Evolutionary conservation across 64 coral and sea anemone genomes (phyloP), one percentile per base, ranked within the genome.

Genomic region (Catalaphyllia jardinei): DNA sequence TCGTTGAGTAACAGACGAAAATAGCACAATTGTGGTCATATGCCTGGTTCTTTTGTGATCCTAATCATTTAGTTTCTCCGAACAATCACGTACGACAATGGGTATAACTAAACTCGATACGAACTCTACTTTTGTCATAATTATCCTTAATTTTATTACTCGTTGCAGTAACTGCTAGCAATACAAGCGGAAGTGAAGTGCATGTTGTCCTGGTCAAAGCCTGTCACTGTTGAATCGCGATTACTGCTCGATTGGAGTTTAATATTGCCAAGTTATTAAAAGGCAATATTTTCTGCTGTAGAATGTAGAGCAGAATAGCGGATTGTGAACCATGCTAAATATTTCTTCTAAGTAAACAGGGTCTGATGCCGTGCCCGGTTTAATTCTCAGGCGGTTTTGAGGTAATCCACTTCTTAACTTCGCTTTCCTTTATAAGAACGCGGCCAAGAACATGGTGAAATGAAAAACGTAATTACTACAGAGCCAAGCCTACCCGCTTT

Each of bases 401-500:
- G 84, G 90, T 96, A 91, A 96, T 96, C 94, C 92, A 62, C 80
- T 84, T 91, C 89, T 91, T 91, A 91, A 91, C 65, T 73, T 84
- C 81, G 88, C 67, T 73, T 76, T 89, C 74, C 22, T 80, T 84
- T 78, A 89, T 80, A 89, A 89, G 33, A 77, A 87, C 77, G 38
- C 79, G 72, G 59, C 74, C 42, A 86, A 88, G 67, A 52, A 82
- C 81, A 86, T 78, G 62, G 52, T 83, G 90, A 92, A 86, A 96
- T 96, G 94, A 93, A 97, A 97, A 93, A 93, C 88, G 88, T 93
- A 97, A 97, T 97, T 94, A 97, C 75, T 87, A 28, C 25, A 90
- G 79, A 93, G 75, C 62, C 60, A 38, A 79, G 60, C 69, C 83
- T 87, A 79, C 93, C 88, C 95, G 91, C 82, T 87, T 89, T 79